phyloP scores from a whole-genome alignment of 1,140 invertebrate species.

The Aphaenogaster ashmeadi region DNA sequence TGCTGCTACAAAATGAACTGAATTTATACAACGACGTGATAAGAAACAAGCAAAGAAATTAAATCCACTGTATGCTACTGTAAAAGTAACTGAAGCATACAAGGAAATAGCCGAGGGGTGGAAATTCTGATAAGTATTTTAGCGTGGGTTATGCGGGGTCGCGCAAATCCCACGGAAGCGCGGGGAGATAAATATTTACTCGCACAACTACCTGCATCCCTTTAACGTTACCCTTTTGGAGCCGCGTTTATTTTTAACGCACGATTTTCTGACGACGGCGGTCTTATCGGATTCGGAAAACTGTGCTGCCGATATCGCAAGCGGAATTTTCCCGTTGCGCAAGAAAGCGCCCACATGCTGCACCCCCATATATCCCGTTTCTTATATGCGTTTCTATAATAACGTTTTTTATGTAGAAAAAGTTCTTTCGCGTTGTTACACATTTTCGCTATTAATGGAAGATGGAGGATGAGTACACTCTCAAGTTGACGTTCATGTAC shows the following conservation, averaged over 20 bases:
- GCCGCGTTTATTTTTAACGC: slow-evolving; percentile 52
- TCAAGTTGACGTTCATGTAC: slow-evolving; percentile 28
- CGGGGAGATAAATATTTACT: slow-evolving; percentile 57
- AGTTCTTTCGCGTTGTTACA: slow-evolving; percentile 45
- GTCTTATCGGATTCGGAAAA: slow-evolving; percentile 41
- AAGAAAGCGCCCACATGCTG: background rate
- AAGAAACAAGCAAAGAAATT: slow-evolving; percentile 43
- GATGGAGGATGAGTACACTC: background rate
- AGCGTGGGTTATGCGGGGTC: slow-evolving; percentile 45
- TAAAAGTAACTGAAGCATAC: slow-evolving; percentile 31
- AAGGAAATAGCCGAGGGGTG: slow-evolving; percentile 31
- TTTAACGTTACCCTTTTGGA: slow-evolving; percentile 49
- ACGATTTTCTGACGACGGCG: slow-evolving; percentile 29
- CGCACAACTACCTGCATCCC: slow-evolving; percentile 49
- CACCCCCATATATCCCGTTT: background rate
- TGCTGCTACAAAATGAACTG: background rate
- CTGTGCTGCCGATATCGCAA: background rate
- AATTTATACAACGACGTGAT: background rate
- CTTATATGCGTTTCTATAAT: background rate
- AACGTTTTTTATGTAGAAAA: slow-evolving; percentile 39
- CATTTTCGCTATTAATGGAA: slow-evolving; percentile 54
- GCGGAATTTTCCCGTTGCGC: background rate
- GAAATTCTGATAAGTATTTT: slow-evolving; percentile 61
- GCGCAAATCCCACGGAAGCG: slow-evolving; percentile 56
- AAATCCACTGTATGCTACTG: slow-evolving; percentile 33